These are phyloP conservation scores for Sebastes iracundus DNA, from an alignment of 2,797 vertebrate genomes.

Conservation along the genomic window DNA sequence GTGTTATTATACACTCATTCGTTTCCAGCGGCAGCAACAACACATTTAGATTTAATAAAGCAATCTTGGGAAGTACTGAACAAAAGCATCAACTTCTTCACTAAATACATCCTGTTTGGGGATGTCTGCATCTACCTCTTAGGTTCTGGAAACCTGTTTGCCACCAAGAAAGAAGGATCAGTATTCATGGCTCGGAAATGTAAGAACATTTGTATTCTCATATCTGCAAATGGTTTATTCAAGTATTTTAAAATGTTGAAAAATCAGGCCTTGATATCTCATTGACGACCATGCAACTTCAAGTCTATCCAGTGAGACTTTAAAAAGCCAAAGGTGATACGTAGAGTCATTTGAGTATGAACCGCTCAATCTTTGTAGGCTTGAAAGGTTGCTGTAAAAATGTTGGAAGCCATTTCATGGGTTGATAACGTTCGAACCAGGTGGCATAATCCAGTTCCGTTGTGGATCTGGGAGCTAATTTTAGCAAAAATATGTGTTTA, in stretches of 20 bases:
- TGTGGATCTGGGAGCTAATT: neutral
- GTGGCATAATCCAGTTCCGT: neutral
- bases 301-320: neutral
- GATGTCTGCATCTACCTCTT: neutral
- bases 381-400: neutral
- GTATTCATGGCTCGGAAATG: neutral
- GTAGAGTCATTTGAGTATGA: neutral
- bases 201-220: neutral
- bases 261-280: neutral
- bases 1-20: neutral
- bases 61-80: neutral
- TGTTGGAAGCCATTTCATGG: no score
- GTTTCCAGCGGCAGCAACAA: neutral
- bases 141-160: neutral
- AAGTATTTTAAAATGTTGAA: neutral
- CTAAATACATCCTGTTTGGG: neutral
- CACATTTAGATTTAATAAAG: neutral
- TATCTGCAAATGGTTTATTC: neutral
- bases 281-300: neutral
- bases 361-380: neutral
- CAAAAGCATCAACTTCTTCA: neutral
- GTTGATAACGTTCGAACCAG: no score
- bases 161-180: neutral
- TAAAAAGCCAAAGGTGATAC: neutral
- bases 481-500: neutral